Evolutionary conservation across 2,888 invertebrate genomes (phyloP), one percentile per base, ranked within the genome.

Genomic region (Latrodectus hesperus): DNA sequence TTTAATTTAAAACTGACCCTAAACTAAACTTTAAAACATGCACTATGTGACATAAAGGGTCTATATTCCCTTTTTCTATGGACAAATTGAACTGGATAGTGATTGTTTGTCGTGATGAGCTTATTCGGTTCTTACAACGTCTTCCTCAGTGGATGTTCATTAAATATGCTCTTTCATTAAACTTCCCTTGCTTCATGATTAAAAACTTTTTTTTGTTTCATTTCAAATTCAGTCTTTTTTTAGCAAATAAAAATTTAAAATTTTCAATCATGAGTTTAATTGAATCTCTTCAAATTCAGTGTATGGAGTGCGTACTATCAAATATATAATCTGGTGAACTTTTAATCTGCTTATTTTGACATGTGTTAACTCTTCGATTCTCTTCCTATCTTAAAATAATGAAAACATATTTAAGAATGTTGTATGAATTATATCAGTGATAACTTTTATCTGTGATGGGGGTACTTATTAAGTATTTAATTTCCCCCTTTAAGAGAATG

Each of bases 51-150:
- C 38, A 38, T 38, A 38, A 38, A 38, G 38, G 38, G 38, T 38
- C 38, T 38, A 38, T 38, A 38, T 38, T 38, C 38, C 38, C 38
- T 6, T 38, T 38, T 38, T 38, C 38, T 38, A 38, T 38, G 38
- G 38, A 38, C 38, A 38, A 16, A 60, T 60, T 60, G 60, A 55
- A 77, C 77, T 71, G 67, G 22, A 65, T 53, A 73, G 38, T 77
- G 26, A 78, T 76, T 81, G 76, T 86, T 82, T 84, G 38, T 72
- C 70, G 81, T 76, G 55, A 86, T 76, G 86, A 86, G 86, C 86
- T 86, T 86, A 86, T 77, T 71, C 76, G 49, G 80, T 86, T 72
- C 67, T 85, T 71, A 65, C 76, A 71, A 80, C 60, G 86, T 86
- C 86, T 86, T 86, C 86, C 86, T 81, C 17, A 55, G 53, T 81